These are phyloP conservation scores for Pseudococcus jackbeardsleyi DNA, from an alignment of 2,888 invertebrate genomes.

Conservation along the genomic window DNA sequence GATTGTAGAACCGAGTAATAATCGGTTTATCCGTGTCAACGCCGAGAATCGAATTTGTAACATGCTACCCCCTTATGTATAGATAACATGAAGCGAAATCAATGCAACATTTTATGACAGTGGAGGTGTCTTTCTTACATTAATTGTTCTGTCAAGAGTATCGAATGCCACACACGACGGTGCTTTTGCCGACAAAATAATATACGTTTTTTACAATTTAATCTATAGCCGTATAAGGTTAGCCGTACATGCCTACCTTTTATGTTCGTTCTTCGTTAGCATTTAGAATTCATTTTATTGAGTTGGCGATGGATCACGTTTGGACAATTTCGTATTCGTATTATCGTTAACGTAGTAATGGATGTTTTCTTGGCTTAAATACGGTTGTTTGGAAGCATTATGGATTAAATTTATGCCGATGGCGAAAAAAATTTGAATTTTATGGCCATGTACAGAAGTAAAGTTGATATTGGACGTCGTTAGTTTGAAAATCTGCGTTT, in stretches of 20 bases:
- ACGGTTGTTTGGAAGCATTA: neutral
- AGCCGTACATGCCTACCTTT: conserved; percentile 43
- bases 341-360: neutral
- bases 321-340: conserved; percentile 12
- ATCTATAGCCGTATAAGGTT: conserved; percentile 51
- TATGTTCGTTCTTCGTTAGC: conserved; percentile 43
- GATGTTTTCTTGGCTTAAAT: neutral
- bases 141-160: conserved; percentile 56
- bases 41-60: conserved; percentile 48
- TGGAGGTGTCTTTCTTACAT: conserved; percentile 59
- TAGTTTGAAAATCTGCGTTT: too few relatives aligned
- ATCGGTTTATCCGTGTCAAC: conserved; percentile 55
- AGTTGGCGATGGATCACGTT: conserved; percentile 44
- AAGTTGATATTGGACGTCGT: too few relatives aligned
- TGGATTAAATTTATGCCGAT: neutral
- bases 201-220: conserved; percentile 54
- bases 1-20: conserved; percentile 52
- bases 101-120: conserved; percentile 60
- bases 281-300: conserved; percentile 25
- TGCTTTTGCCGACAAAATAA: conserved; percentile 49
- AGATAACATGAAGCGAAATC: conserved; percentile 53
- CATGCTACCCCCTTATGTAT: conserved; percentile 50
- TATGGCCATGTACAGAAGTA: neutral
- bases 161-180: conserved; percentile 57
- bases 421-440: neutral